A percentile compares a stretch with the other conserved stretches of the same genome.
These are phyloP conservation scores for Trachelus tabidus DNA, from an alignment of 2,888 invertebrate species.

Conservation along the genomic window DNA sequence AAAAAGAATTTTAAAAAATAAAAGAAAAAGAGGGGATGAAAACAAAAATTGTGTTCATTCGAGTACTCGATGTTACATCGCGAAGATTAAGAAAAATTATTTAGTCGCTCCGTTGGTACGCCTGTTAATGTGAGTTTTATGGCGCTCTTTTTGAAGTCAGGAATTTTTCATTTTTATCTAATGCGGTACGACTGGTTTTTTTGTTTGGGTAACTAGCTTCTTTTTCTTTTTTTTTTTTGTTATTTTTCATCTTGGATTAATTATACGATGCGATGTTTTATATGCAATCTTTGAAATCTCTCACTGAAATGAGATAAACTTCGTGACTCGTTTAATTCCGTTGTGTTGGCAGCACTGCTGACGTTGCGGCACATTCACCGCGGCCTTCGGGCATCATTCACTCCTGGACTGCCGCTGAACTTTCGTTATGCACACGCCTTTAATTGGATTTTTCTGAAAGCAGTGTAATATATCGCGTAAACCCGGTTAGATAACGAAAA, in stretches of 20 bases:
- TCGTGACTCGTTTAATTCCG: not conserved
- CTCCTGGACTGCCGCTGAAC: slow-evolving; percentile 54
- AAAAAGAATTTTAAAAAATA: not conserved
- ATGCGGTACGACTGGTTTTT: not conserved
- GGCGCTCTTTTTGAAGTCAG: not conserved
- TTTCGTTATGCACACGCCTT: slow-evolving; percentile 55
- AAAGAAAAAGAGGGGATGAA: slow-evolving; percentile 2
- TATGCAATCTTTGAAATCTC: not conserved
- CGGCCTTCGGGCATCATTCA: slow-evolving; percentile 64
- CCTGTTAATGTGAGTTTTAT: slow-evolving; percentile 8
- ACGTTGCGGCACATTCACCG: slow-evolving; percentile 47
- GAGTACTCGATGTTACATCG: too few species aligned
- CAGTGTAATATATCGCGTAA: too few species aligned
- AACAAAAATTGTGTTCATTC: not conserved
- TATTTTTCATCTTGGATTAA: not conserved
- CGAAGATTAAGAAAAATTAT: too few species aligned
- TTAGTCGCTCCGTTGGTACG: slow-evolving; percentile 7
- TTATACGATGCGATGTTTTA: not conserved
- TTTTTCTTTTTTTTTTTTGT: not conserved
- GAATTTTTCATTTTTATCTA: not conserved
- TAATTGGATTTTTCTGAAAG: slow-evolving; percentile 57
- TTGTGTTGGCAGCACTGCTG: not conserved
- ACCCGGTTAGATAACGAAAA: too few species aligned
- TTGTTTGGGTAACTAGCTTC: not conserved
- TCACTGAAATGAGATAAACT: not conserved